Evolutionary conservation across 2,113 vertebrate genomes (phyloP), one percentile per base, ranked within the genome.

Genomic region (Saccopteryx leptura): DNA sequence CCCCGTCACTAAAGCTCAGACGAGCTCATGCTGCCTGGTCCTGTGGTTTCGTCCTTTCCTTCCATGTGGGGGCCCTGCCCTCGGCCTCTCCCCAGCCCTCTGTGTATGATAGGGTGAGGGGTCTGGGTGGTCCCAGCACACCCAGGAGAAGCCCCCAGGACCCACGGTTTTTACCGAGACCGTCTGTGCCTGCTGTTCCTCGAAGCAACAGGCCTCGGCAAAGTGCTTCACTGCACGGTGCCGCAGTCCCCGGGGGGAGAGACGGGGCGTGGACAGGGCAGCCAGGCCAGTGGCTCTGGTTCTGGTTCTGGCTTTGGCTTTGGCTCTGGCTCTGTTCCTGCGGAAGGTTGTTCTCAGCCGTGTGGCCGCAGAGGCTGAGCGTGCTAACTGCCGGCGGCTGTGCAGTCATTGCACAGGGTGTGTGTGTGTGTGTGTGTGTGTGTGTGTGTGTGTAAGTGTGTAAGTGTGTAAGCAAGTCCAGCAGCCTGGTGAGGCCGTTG

Each of bases 371-470:
- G n/a, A 23, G 72, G 54, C 78, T 31, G 23, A 18, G 39, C 10
- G 4, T 0, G 33, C 1, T 69, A 1, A 0, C 24, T 23, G 5
- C n/a, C 19, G 6, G 9, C 0, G 19, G 3, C 33, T 7, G 1
- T 13, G 15, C 1, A 21, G 72, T 6, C 9, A 12, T 18, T 17
- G 5, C 60, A 2, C n/a, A 1, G 39, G 39, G 39, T 39, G 39
- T 39, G 39, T 39, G 39, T 39, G 39, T 39, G 39, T 39, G 39
- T 39, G 39, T 39, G 39, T 39, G 39, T 39, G 39, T 39, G 39
- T 39, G 39, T 39, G 39, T 39, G 3, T 3, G 39, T 39, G 39
- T 39, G 39, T 39, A 39, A 39, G 39, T n/a, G n/a, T 39, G 39
- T 39, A 39, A 39, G 39, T 39, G 39, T 39, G 39, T 39, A 39